A percentile compares a stretch with the other conserved stretches of the same genome.
These are phyloP conservation scores for Perizoma flavofasciatum DNA, from an alignment of 2,888 invertebrate genomes.

Conservation along the genomic window DNA sequence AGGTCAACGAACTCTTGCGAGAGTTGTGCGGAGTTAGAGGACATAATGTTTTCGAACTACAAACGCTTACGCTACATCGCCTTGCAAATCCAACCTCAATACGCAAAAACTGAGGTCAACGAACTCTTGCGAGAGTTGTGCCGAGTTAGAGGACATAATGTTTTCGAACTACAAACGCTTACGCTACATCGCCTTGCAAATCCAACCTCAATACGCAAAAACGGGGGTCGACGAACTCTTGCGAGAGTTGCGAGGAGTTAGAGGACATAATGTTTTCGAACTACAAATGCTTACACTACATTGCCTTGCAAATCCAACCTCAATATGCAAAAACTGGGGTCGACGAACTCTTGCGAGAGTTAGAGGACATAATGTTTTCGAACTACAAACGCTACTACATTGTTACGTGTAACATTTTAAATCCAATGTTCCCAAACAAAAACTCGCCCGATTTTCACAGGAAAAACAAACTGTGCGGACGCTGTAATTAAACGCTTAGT, in stretches of 20 bases:
- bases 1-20: conserved; percentile 48
- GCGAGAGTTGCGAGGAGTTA: conserved; percentile 33
- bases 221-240: conserved; percentile 48
- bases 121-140: conserved; percentile 44
- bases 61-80: conserved; percentile 38
- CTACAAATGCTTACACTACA: conserved; percentile 37
- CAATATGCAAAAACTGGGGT: conserved; percentile 55
- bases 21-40: conserved; percentile 30
- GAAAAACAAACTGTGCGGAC: conserved; percentile 26
- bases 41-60: conserved; percentile 38
- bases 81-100: conserved; percentile 67
- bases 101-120: conserved; percentile 50
- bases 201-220: conserved; percentile 63
- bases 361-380: too few species aligned
- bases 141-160: conserved; percentile 26
- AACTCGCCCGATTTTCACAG: conserved; percentile 18
- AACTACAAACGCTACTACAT: conserved; percentile 19
- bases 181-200: conserved; percentile 58
- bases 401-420: conserved; percentile 20
- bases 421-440: conserved; percentile 11
- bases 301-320: conserved; percentile 65
- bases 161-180: conserved; percentile 38
- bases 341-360: conserved; percentile 48
- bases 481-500: conserved; percentile 27
- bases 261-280: conserved; percentile 34